Conservation (phyloP, 2,113 vertebrate species). For the Campylomormyrus tamandua region DNA sequence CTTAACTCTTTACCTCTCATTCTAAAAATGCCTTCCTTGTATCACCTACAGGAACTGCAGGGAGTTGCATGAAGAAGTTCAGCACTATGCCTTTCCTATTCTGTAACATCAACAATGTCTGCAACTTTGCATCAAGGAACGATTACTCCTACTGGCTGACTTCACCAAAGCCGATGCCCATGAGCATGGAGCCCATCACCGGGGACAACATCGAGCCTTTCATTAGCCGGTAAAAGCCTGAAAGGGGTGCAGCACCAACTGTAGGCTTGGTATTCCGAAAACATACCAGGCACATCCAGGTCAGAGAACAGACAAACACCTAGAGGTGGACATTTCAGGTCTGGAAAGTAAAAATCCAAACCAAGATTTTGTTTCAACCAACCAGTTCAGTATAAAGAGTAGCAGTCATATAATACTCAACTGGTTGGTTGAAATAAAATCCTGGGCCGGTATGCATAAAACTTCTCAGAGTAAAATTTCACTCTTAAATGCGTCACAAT, state of each 20-base stretch:
- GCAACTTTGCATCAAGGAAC: constrained; percentile 95
- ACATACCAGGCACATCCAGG: neutral
- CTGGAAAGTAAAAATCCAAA: no score
- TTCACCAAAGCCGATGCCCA: constrained; percentile 93
- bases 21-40: neutral
- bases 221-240: constrained; percentile 79
- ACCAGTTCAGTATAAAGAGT: no score
- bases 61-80: constrained; percentile 92
- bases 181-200: constrained; percentile 89
- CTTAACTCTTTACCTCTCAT: neutral
- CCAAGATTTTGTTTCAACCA: no score
- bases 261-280: neutral
- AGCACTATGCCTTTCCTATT: constrained; percentile 99
- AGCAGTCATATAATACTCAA: no score
- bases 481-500: no score
- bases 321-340: no score
- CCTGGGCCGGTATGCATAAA: no score
- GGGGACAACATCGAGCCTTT: constrained; percentile 86
- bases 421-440: no score
- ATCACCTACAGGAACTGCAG: constrained; percentile 77
- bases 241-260: neutral
- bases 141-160: constrained; percentile 98
- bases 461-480: no score
- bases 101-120: constrained; percentile 97
- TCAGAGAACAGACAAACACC: neutral